Evolutionary conservation across 2,888 invertebrate genomes (phyloP).

Genomic region (Nymphalis polychloros): DNA sequence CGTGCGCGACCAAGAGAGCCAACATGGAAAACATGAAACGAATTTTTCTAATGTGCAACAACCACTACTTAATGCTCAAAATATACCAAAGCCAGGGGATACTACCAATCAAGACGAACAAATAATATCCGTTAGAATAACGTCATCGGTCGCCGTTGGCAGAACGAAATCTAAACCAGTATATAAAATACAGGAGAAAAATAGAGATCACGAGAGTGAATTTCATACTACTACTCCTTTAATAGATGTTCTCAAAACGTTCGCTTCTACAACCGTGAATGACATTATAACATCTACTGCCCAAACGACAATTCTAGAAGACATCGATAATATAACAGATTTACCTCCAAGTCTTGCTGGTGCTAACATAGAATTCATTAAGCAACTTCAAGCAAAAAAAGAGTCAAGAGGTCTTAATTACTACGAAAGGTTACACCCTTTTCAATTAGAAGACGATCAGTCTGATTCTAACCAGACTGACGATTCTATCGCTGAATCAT

Average conservation of each 20-base stretch:
- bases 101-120: slow-evolving; percentile 60
- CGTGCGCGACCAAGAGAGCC: slow-evolving; percentile 46
- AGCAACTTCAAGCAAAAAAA: slow-evolving; percentile 72
- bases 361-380: slow-evolving; percentile 77
- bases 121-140: slow-evolving; percentile 81
- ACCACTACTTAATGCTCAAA: slow-evolving; percentile 45
- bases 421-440: slow-evolving; percentile 64
- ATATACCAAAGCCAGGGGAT: slow-evolving; percentile 51
- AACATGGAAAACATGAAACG: slow-evolving; percentile 44
- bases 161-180: slow-evolving; percentile 62
- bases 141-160: slow-evolving; percentile 82
- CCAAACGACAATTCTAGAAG: slow-evolving; percentile 51
- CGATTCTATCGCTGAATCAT: slow-evolving; percentile 62
- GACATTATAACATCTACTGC: slow-evolving; percentile 44
- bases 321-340: slow-evolving; percentile 56
- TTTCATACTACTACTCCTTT: slow-evolving; percentile 30
- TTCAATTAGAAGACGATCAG: slow-evolving; percentile 76
- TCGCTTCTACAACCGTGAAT: slow-evolving; percentile 24
- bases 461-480: slow-evolving; percentile 57
- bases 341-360: slow-evolving; percentile 68
- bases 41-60: slow-evolving; percentile 36
- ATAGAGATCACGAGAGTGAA: slow-evolving; percentile 35
- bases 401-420: slow-evolving; percentile 57
- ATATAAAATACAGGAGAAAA: slow-evolving; percentile 38
- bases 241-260: slow-evolving; percentile 26